A percentile compares a stretch with the other conserved stretches of the same genome.
These are phyloP conservation scores for Callithrix jacchus DNA, from an alignment of 2,113 vertebrate genomes.

Conservation along the genomic window DNA sequence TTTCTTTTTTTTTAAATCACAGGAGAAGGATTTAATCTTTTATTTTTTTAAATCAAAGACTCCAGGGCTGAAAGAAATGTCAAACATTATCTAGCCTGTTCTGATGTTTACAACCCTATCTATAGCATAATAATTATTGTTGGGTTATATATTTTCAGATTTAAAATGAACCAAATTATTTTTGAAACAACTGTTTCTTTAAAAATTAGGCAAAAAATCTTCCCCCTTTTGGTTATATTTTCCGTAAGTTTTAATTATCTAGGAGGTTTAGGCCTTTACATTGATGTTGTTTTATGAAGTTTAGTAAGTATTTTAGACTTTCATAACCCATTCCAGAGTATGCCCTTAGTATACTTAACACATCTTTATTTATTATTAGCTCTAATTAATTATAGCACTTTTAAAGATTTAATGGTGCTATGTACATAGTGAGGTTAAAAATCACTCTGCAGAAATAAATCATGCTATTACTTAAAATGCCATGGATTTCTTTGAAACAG, in stretches of 20 bases:
- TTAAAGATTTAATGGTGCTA: slow-evolving; percentile 12
- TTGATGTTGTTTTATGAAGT: slow-evolving; percentile 5
- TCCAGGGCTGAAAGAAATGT: neutral
- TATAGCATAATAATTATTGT: slow-evolving; percentile 12
- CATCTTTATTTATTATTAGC: slow-evolving; percentile 22
- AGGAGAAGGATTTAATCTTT: neutral
- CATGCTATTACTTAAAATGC: slow-evolving; percentile 55
- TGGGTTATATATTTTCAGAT: slow-evolving; percentile 13
- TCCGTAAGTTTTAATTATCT: slow-evolving; percentile 20
- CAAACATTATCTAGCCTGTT: neutral
- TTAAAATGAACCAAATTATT: slow-evolving; percentile 42
- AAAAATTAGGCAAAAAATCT: neutral
- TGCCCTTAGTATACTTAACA: neutral
- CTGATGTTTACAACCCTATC: neutral
- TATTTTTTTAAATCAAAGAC: neutral
- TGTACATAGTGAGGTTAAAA: slow-evolving; percentile 27
- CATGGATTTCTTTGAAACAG: slow-evolving; percentile 81
- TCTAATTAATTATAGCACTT: neutral
- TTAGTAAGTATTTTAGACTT: slow-evolving; percentile 28
- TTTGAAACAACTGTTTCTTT: slow-evolving; percentile 48
- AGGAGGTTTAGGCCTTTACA: neutral
- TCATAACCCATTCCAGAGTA: neutral
- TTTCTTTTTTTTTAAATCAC: neutral
- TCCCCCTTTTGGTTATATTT: neutral
- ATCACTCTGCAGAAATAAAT: slow-evolving; percentile 12